These are phyloP conservation scores for Petromus typicus DNA, from an alignment of 2,113 vertebrate genomes.

Conservation along the genomic window DNA sequence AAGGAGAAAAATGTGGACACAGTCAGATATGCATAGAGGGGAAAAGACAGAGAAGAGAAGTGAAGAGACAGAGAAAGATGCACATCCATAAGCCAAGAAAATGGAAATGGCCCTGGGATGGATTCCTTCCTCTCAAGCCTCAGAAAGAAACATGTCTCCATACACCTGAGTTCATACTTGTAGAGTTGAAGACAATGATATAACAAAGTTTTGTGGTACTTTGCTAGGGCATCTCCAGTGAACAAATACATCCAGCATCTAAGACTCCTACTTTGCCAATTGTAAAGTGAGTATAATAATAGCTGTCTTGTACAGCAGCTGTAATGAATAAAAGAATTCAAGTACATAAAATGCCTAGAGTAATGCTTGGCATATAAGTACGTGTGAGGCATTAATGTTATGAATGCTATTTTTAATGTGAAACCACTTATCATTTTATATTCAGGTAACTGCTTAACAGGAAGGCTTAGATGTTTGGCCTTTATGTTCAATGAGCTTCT, in stretches of 20 bases:
- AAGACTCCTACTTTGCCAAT: not conserved
- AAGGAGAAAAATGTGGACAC: not conserved
- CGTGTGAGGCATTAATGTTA: not conserved
- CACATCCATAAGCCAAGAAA: not conserved
- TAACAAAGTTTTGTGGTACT: not conserved
- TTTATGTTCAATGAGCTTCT: constrained; percentile 30
- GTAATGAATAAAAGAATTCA: constrained; percentile 24
- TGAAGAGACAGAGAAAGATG: not conserved
- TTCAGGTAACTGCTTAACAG: not conserved
- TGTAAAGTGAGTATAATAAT: constrained; percentile 28
- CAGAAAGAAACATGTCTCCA: not conserved
- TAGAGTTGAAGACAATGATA: not conserved
- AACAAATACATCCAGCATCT: not conserved
- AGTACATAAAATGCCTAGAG: not conserved
- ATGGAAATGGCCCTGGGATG: not conserved
- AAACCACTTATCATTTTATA: constrained; percentile 28
- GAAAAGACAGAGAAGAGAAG: no score
- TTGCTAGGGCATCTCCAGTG: not conserved
- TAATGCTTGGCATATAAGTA: not conserved
- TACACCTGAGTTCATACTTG: not conserved
- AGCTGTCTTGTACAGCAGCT: not conserved
- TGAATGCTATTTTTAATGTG: not conserved
- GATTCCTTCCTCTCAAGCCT: not conserved
- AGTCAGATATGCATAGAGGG: not conserved
- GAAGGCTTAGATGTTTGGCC: not conserved